phyloP scores from a whole-genome alignment of 2,888 invertebrate genomes.

The Harpalus rubripes region DNA sequence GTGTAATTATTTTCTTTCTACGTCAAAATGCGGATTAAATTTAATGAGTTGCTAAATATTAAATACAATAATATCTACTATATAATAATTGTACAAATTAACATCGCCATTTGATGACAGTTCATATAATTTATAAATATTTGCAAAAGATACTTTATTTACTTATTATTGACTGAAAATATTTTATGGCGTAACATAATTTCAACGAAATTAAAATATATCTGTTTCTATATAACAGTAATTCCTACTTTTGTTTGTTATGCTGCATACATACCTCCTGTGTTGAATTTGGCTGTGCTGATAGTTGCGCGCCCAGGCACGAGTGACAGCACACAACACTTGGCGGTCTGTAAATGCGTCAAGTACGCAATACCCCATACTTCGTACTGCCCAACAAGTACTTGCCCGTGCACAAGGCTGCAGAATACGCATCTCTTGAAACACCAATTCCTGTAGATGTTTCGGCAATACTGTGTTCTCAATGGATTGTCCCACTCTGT shows the following conservation, averaged over 20 bases:
- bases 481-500: neutral
- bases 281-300: conserved; percentile 88
- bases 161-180: no score
- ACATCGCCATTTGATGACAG: no score
- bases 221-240: neutral
- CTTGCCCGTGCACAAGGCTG: neutral
- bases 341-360: conserved; percentile 81
- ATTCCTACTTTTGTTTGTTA: neutral
- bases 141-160: no score
- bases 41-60: no score
- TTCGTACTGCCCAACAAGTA: conserved; percentile 34
- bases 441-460: neutral
- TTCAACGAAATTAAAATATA: no score
- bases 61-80: no score
- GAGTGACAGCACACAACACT: conserved; percentile 81
- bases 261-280: conserved; percentile 80
- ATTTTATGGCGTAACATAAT: no score
- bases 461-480: neutral
- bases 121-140: no score
- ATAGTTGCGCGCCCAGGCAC: conserved; percentile 92
- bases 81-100: no score
- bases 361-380: conserved; percentile 73
- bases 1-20: no score
- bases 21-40: no score
- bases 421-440: neutral